Base-by-base conservation (phyloP, 1,140 invertebrate species). In the Oncopodura yosiiana region DNA sequence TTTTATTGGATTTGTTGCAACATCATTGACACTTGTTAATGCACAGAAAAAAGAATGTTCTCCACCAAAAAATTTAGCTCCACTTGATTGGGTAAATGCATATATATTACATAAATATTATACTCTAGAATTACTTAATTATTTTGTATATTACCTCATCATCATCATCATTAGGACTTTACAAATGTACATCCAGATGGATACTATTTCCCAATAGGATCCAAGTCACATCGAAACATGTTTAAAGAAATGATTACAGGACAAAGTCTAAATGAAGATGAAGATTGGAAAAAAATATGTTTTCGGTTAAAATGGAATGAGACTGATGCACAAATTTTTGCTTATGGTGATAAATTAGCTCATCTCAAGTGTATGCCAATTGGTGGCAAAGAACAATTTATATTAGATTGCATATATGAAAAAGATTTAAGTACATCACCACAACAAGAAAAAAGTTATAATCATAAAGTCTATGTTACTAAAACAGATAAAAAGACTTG, bases 261-360 rank as follows among this genome's bases (percentile, higher is more conserved):
- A 18, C 26, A 36, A 16, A 41, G 42, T 11, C 23, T 55, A 5
- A 55, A 55, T 42, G 44, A 44, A 3, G 53, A 55, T 36, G 44
- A 49, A 41, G 53, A 55, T 42, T 30, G 48, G n/a, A 44, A 46
- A 3, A 55, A 55, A 42, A 29, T 55, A 12, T 55, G 53, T 41
- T 16, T 41, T 18, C 43, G 45, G 23, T 23, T 55, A 18, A 3
- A 27, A 16, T 32, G 14, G 24, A 30, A 27, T 1, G 45, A 38
- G 2, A 39, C 38, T 12, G 45, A 46, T 6, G 29, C 14, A 12
- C 23, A 51, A n/a, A 19, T 46, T 18, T 19, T 12, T 11, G 30
- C 46, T 23, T 16, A 19, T 11, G 45, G 37, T 11, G 49, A 49
- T 37, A 32, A 41, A 3, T 49, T 45, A 14, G 27, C 45, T 2